Percentiles rank a stretch among this genome's conserved stretches.
Conservation (phyloP, 2,888 invertebrate species). For the Aproaerema taeniolella region DNA sequence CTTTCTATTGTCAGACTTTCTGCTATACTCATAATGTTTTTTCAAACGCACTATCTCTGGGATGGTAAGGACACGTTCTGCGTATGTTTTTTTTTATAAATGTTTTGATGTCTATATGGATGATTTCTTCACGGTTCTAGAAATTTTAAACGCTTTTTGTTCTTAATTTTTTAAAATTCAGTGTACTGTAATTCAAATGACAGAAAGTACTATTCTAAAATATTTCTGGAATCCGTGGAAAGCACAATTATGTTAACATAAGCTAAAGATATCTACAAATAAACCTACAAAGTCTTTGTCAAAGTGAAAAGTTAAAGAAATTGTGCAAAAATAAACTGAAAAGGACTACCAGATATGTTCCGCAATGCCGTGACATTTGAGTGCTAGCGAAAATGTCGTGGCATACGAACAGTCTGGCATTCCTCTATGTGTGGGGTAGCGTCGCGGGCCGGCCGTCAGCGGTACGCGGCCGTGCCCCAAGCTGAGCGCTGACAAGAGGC, state of each 20-base stretch:
- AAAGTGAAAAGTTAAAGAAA: conserved; percentile 34
- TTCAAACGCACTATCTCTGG: conserved; percentile 58
- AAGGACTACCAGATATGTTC: conserved; percentile 45
- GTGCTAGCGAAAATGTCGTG: conserved; percentile 11
- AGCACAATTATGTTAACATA: conserved; percentile 49
- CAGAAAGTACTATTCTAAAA: conserved; percentile 2
- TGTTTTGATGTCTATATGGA: conserved; percentile 30
- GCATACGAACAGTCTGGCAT: conserved; percentile 42
- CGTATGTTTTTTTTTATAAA: conserved; percentile 40
- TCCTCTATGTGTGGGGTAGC: conserved; percentile 52
- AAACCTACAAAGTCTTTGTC: no score
- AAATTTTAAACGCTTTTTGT: conserved; percentile 35
- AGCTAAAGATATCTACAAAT: background rate
- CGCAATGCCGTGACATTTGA: conserved; percentile 28
- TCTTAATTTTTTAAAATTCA: background rate
- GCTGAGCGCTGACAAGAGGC: conserved; percentile 36
- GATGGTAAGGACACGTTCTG: conserved; percentile 68
- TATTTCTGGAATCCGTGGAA: conserved; percentile 50
- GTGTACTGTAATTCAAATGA: background rate
- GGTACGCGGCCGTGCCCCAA: conserved; percentile 54
- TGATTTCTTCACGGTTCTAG: conserved; percentile 52
- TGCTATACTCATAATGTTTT: conserved; percentile 58
- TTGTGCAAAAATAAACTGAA: conserved; percentile 32
- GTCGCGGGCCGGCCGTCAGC: conserved; percentile 30
- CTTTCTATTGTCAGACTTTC: conserved; percentile 49